These are phyloP conservation scores for Nasonovia ribisnigri DNA, from an alignment of 2,888 invertebrate species.

Conservation along the genomic window DNA sequence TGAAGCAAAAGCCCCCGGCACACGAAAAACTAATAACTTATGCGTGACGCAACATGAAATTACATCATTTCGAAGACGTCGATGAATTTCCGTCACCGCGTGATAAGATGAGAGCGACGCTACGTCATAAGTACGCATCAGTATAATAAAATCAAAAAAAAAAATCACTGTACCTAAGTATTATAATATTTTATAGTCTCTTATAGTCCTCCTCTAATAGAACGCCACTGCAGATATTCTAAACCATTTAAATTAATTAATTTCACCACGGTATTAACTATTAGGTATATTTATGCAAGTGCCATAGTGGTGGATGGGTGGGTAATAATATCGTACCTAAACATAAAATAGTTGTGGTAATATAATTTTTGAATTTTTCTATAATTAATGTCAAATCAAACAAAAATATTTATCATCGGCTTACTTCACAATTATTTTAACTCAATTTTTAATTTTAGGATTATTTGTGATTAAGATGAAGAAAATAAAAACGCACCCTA, in stretches of 20 bases:
- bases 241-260: neutral
- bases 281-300: neutral
- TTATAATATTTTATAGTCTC: neutral
- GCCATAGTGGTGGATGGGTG: neutral
- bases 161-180: neutral
- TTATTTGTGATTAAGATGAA: too few relatives aligned
- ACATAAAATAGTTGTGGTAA: too few relatives aligned
- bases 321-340: too few relatives aligned
- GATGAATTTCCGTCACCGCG: neutral
- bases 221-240: neutral
- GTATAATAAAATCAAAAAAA: neutral
- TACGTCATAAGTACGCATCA: neutral
- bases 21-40: neutral
- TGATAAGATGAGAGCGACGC: neutral
- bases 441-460: too few relatives aligned
- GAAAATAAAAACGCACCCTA: too few relatives aligned
- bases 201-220: neutral
- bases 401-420: too few relatives aligned
- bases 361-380: too few relatives aligned
- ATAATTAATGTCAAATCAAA: too few relatives aligned
- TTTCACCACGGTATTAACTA: neutral
- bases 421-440: too few relatives aligned
- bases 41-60: neutral
- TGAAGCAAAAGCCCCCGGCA: neutral
- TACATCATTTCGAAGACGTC: neutral